phyloP scores from a whole-genome alignment of 2,888 invertebrate species.

The Ectemnius lituratus region DNA sequence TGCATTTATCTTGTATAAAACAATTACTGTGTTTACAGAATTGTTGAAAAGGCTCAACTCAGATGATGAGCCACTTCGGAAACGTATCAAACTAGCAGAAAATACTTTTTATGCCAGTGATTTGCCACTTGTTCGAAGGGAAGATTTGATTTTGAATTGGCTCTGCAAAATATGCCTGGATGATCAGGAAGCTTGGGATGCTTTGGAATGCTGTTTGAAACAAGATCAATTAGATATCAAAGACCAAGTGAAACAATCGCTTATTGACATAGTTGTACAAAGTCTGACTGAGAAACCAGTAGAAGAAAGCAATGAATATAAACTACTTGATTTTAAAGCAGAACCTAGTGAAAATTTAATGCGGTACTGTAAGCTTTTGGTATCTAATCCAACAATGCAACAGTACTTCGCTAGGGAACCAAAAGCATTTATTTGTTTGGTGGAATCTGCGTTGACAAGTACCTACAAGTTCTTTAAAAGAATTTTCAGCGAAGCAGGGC shows the following conservation, averaged over 20 bases:
- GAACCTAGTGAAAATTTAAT: slow-evolving; percentile 47
- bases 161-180: slow-evolving; percentile 67
- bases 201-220: slow-evolving; percentile 59
- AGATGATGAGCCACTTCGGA: slow-evolving; percentile 77
- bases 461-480: slow-evolving; percentile 30
- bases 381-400: slow-evolving; percentile 54
- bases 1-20: background rate
- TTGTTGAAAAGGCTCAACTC: slow-evolving; percentile 79
- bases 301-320: too few relatives aligned
- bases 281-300: slow-evolving; percentile 48
- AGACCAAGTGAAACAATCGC: slow-evolving; percentile 52
- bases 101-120: slow-evolving; percentile 79
- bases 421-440: slow-evolving; percentile 46
- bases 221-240: slow-evolving; percentile 50
- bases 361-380: slow-evolving; percentile 55
- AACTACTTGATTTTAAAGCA: too few relatives aligned
- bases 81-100: slow-evolving; percentile 80
- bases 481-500: slow-evolving; percentile 5
- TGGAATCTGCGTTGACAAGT: slow-evolving; percentile 51
- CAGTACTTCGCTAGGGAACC: slow-evolving; percentile 61
- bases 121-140: slow-evolving; percentile 79
- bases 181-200: slow-evolving; percentile 54
- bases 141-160: slow-evolving; percentile 80
- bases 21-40: slow-evolving; percentile 68
- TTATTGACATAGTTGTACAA: slow-evolving; percentile 55